Evolutionary conservation across 1,140 invertebrate genomes (phyloP), one percentile per base, ranked within the genome.

Genomic region (Euglossa dilemma): DNA sequence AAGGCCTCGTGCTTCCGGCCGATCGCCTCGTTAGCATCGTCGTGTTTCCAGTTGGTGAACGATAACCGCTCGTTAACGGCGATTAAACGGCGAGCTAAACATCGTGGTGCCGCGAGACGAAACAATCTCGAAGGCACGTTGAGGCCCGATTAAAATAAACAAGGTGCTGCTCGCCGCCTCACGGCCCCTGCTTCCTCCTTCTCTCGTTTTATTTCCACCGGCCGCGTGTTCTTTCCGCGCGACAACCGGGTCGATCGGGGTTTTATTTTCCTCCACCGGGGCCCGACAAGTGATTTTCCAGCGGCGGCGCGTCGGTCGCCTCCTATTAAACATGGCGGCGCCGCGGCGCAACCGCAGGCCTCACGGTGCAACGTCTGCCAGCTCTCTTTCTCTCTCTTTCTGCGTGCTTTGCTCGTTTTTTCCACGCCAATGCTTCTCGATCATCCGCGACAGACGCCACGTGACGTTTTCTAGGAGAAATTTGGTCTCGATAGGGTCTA

Each of bases 21-120:
- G 88, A 92, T 92, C 90, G 89, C 82, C 91, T 91, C 90, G 90
- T 92, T 91, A 90, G 87, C 90, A 90, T 91, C 89, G 88, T 87
- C 89, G 89, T 93, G 91, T 92, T 93, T 93, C 90, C 90, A 91
- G 90, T 92, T 86, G 87, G 89, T 85, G 89, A 92, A 92, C 93
- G 93, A 93, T 93, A 93, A 93, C 92, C 90, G 85, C 91, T 93
- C 91, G 92, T 93, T 93, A 93, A 93, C 85, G 90, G 90, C 89
- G 92, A 93, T 93, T 93, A 92, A 93, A 91, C 89, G 90, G 90
- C 90, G 77, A 91, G 91, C 91, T 92, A 93, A 93, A 93, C 90
- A 92, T 92, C 89, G 73, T 87, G 87, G 85, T 86, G 79, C 87
- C 86, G 86, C 91, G 90, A 93, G 92, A 93, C 93, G 91, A 93